Base-by-base conservation (phyloP, 1,140 invertebrate species). In the Globodera rostochiensis region DNA sequence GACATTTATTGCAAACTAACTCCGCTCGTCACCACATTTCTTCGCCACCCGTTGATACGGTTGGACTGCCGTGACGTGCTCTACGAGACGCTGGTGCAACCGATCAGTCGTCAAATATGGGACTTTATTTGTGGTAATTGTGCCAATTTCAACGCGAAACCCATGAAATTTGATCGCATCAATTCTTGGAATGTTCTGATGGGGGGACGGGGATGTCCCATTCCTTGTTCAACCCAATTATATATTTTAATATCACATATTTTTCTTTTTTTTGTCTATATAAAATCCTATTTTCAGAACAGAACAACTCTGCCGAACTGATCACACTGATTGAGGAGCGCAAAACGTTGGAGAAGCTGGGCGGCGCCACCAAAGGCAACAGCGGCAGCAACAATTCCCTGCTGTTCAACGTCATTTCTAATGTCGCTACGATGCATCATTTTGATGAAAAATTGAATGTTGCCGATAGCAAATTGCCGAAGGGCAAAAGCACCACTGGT, bases 71-170 rank as follows among this genome's bases (percentile, higher is more conserved):
- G 69, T 73, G 67, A 45, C 8, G 83, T 86, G 11, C 74, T 85
- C 74, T 75, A 77, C 73, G 64, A 84, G 46, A 46, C 67, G 19
- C 73, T 86, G 7, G 76, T 80, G 11, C 73, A 73, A 13, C 85
- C 85, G 21, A 87, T 86, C 69, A 74, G 85, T 8, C 73, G 85
- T 53, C 76, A 79, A 21, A 85, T 87, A 50, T 86, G 85, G 85
- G 80, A 86, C 77, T 71, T 84, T 3, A 80, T 84, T 53, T 57
- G 47, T 66, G 45, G 85, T 85, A 78, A 71, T 53, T 76, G 50
- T 83, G 83, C 19, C 19, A 45, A 70, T 46, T 9, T 21, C 47
- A 77, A 8, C 25, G 13, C 53, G 6, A 78, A 77, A n/a, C 53
- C 13, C 45, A 64, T 11, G 1, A 36, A 82, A 9, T 77, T 50